Percentiles rank a stretch among this genome's conserved stretches.
phyloP scores from a whole-genome alignment of 2,888 invertebrate genomes.

The Protophormia terraenovae region DNA sequence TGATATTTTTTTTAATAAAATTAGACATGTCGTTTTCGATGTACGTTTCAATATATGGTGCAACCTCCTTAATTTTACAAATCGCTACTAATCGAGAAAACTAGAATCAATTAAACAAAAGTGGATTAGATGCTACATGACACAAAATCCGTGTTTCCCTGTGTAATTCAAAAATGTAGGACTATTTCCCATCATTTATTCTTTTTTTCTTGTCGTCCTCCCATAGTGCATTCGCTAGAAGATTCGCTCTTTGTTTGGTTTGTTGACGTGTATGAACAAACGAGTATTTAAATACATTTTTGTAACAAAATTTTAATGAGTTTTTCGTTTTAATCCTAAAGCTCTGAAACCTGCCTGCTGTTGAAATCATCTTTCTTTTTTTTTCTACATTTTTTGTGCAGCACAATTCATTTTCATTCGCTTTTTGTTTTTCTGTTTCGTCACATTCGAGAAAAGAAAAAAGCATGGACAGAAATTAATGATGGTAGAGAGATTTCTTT shows the following conservation, averaged over 20 bases:
- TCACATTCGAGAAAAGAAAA: slow-evolving; percentile 22
- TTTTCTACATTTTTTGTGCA: neutral
- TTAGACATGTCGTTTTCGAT: too few species aligned
- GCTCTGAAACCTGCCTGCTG: slow-evolving; percentile 62
- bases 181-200: too few species aligned
- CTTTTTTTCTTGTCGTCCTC: neutral
- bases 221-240: slow-evolving; percentile 28
- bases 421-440: neutral
- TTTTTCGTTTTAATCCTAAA: slow-evolving; percentile 73
- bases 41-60: too few species aligned
- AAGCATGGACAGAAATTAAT: slow-evolving; percentile 46
- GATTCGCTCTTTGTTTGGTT: slow-evolving; percentile 14
- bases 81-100: too few species aligned
- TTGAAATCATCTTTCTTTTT: slow-evolving; percentile 34
- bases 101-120: too few species aligned
- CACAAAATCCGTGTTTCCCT: too few species aligned
- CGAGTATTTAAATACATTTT: slow-evolving; percentile 73
- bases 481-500: slow-evolving; percentile 50
- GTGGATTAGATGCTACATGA: too few species aligned
- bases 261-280: slow-evolving; percentile 35
- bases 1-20: too few species aligned
- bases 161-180: too few species aligned
- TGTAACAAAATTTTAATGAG: slow-evolving; percentile 78
- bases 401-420: slow-evolving; percentile 1
- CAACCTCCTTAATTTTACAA: too few species aligned